Percentiles rank a stretch among this genome's conserved stretches.
These are phyloP conservation scores for Parnassius orleans DNA, from an alignment of 2,888 invertebrate species.

Conservation along the genomic window DNA sequence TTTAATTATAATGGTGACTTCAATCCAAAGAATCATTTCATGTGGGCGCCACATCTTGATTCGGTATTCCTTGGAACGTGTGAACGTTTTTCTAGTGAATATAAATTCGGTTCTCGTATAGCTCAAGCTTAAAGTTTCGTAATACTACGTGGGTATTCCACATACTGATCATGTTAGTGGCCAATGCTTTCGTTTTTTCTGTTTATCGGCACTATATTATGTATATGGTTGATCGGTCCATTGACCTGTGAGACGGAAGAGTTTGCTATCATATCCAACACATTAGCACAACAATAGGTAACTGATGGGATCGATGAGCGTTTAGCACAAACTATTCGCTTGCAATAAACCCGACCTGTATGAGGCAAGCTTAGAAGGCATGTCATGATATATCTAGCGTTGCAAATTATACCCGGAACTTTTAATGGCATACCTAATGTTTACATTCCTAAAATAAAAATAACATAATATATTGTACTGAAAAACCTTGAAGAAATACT, in stretches of 20 bases:
- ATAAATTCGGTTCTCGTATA: slow-evolving; percentile 53
- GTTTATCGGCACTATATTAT: slow-evolving; percentile 31
- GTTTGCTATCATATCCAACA: slow-evolving; percentile 29
- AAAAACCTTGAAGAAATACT: too few relatives aligned
- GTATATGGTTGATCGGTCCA: slow-evolving; percentile 25
- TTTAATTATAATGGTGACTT: slow-evolving; percentile 36
- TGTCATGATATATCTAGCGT: too few relatives aligned
- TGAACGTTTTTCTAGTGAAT: slow-evolving; percentile 55
- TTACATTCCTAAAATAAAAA: too few relatives aligned
- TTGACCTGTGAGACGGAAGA: slow-evolving; percentile 29
- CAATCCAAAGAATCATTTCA: slow-evolving; percentile 39
- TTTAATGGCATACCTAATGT: too few relatives aligned
- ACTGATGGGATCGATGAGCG: slow-evolving; percentile 15
- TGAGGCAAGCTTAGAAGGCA: too few relatives aligned
- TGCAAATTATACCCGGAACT: too few relatives aligned
- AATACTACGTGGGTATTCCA: slow-evolving; percentile 46
- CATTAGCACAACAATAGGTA: slow-evolving; percentile 26
- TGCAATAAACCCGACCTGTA: background rate
- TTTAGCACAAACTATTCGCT: background rate
- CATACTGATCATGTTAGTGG: slow-evolving; percentile 30
- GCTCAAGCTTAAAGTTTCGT: slow-evolving; percentile 48
- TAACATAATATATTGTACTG: too few relatives aligned
- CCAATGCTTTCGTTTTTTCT: slow-evolving; percentile 36
- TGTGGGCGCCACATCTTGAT: slow-evolving; percentile 54
- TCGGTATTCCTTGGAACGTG: slow-evolving; percentile 50